These are phyloP conservation scores for Rhamphomyia laevipes DNA, from an alignment of 2,888 invertebrate genomes.

Conservation along the genomic window DNA sequence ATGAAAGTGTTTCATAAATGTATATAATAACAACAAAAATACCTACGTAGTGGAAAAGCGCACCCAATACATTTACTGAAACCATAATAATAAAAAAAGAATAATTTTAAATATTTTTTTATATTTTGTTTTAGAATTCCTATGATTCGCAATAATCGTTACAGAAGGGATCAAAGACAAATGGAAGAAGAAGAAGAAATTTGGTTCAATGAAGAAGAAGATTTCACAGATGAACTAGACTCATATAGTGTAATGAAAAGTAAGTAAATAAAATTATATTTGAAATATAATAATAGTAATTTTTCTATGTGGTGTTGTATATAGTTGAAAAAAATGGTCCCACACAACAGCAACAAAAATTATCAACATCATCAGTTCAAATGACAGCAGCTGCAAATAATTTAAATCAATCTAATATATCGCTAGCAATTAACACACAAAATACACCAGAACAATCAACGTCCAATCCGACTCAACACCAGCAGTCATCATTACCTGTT, in stretches of 20 bases:
- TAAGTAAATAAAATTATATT: constrained; percentile 18
- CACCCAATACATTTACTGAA: too few species aligned
- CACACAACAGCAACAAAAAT: constrained; percentile 29
- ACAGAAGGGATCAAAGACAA: constrained; percentile 83
- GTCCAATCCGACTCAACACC: constrained; percentile 16
- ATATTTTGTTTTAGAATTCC: constrained; percentile 33
- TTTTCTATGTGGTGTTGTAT: constrained; percentile 2
- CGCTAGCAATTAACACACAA: constrained; percentile 20
- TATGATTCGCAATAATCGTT: constrained; percentile 64
- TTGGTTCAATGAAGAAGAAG: constrained; percentile 98
- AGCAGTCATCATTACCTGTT: constrained; percentile 35
- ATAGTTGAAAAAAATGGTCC: constrained; percentile 36
- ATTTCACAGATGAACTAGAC: constrained; percentile 63
- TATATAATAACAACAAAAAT: too few species aligned
- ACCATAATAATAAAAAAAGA: neutral
- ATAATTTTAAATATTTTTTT: neutral
- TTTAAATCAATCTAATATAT: constrained; percentile 26
- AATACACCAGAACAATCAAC: constrained; percentile 21
- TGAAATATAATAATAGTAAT: neutral
- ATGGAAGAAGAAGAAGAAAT: constrained; percentile 96
- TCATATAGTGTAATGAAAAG: constrained; percentile 37
- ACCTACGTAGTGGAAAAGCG: too few species aligned
- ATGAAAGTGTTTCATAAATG: too few species aligned
- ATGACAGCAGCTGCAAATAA: constrained; percentile 26
- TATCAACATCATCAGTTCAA: constrained; percentile 23